Conservation (phyloP, 2,113 vertebrate species). For the Podarcis muralis region DNA sequence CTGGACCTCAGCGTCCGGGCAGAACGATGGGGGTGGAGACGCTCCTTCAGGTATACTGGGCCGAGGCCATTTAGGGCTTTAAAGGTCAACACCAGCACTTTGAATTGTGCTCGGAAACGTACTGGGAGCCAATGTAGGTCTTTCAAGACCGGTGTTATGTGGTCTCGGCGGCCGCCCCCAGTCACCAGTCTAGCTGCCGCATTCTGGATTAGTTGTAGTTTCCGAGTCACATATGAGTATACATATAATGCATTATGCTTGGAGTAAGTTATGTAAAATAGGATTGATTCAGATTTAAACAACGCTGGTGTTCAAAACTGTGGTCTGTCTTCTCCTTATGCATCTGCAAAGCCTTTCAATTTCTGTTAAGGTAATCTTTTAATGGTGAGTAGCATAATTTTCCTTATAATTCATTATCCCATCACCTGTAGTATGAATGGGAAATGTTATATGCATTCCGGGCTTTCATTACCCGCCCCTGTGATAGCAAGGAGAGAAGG, state of each 20-base stretch:
- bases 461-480: constrained; percentile 60
- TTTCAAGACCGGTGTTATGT: no score
- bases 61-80: no score
- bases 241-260: constrained; percentile 22
- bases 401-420: constrained; percentile 69
- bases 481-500: constrained; percentile 53
- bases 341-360: constrained; percentile 55
- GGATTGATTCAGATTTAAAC: constrained; percentile 44
- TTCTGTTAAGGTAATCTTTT: constrained; percentile 66
- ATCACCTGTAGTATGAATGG: constrained; percentile 66
- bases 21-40: no score
- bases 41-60: no score
- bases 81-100: no score
- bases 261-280: constrained; percentile 28
- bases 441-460: constrained; percentile 54
- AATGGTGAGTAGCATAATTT: constrained; percentile 66
- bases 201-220: no score
- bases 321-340: constrained; percentile 39
- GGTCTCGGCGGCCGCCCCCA: no score
- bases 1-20: no score
- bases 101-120: no score
- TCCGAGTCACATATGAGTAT: background rate
- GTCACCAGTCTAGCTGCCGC: no score
- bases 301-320: constrained; percentile 26
- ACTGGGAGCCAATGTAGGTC: no score